phyloP scores from a whole-genome alignment of 2,797 vertebrate species.

The Propithecus perrieri region DNA sequence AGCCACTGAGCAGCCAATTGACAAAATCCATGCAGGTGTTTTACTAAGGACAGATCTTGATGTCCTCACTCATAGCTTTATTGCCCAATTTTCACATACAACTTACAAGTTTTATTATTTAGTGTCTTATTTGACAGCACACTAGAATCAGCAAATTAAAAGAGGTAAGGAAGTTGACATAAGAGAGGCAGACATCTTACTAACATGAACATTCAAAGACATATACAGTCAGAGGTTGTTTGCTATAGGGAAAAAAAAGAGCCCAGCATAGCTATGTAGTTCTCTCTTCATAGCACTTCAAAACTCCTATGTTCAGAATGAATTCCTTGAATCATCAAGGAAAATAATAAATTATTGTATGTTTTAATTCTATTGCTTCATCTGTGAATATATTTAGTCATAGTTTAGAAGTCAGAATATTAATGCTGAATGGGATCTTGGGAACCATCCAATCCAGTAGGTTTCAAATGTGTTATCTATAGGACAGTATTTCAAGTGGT shows the following conservation, averaged over 20 bases:
- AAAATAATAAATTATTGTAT: not conserved
- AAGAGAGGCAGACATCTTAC: not conserved
- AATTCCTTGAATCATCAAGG: not conserved
- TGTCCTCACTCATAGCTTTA: not conserved
- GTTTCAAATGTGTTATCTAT: not conserved
- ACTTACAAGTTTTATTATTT: not conserved
- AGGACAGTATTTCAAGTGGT: not conserved
- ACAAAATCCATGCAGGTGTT: not conserved
- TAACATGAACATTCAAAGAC: slow-evolving; percentile 7
- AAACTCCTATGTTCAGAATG: not conserved
- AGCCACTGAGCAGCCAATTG: not conserved
- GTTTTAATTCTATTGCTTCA: not conserved
- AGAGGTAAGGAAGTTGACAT: not conserved
- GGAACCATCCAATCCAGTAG: not conserved
- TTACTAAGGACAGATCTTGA: not conserved
- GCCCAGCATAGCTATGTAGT: not conserved
- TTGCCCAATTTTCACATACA: not conserved
- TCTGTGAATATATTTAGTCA: not conserved
- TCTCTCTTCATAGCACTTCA: not conserved
- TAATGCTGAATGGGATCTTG: not conserved
- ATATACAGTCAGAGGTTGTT: not conserved
- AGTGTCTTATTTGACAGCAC: slow-evolving; percentile 20
- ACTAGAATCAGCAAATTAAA: slow-evolving; percentile 4
- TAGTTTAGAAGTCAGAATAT: not conserved
- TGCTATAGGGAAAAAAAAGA: not conserved